These are phyloP conservation scores for Tholera decimalis DNA, from an alignment of 2,888 invertebrate species.

Conservation along the genomic window DNA sequence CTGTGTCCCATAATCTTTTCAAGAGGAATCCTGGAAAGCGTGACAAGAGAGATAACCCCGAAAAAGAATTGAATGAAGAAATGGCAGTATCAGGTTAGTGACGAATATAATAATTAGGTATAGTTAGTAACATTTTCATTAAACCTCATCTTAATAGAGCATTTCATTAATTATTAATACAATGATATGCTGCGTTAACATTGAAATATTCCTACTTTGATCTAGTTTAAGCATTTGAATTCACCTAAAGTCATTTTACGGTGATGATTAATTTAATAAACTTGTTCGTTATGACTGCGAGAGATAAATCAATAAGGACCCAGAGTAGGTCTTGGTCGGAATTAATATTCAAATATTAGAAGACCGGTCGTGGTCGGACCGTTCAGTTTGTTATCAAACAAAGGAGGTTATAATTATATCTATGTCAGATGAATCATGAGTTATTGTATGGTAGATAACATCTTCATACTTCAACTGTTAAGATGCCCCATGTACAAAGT, in stretches of 20 bases:
- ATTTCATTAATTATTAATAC: not conserved
- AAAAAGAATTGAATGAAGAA: constrained; percentile 82
- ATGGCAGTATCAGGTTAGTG: constrained; percentile 70
- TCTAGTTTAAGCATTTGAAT: not conserved
- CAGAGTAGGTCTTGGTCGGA: not conserved
- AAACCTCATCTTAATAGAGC: not conserved
- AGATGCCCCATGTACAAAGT: no score
- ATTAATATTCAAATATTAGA: not conserved
- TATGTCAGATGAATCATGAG: not conserved
- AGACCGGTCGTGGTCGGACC: not conserved
- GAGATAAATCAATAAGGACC: constrained; percentile 15
- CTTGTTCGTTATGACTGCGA: not conserved
- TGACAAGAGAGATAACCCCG: constrained; percentile 88
- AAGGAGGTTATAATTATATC: not conserved
- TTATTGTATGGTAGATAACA: no score
- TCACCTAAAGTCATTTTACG: not conserved
- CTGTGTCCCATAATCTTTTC: constrained; percentile 86
- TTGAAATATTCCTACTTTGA: not conserved
- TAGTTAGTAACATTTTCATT: not conserved
- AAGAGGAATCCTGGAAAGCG: constrained; percentile 87
- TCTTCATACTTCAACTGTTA: no score
- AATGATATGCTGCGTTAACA: not conserved
- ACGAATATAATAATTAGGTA: not conserved
- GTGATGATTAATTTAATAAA: constrained; percentile 7
- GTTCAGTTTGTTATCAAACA: not conserved